phyloP scores from a whole-genome alignment of 2,113 vertebrate species.

The Tor tambroides region DNA sequence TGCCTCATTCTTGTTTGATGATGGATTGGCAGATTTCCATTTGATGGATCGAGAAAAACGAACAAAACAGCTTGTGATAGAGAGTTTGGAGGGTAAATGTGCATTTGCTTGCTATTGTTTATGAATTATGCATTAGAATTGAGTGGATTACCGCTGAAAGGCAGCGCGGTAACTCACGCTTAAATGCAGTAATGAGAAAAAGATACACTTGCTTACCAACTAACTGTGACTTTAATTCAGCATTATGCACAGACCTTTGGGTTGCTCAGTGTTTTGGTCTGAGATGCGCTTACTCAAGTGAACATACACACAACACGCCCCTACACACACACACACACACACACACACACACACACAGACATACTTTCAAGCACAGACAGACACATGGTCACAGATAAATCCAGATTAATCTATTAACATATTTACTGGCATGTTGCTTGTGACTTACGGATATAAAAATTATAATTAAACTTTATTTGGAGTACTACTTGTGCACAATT shows the following conservation, averaged over 20 bases:
- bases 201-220: neutral
- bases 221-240: neutral
- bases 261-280: conserved; percentile 6
- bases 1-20: neutral
- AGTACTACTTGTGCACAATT: no score
- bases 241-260: neutral
- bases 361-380: neutral
- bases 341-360: conserved; percentile 9
- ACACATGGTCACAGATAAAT: neutral
- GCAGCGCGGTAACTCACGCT: neutral
- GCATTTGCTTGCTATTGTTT: neutral
- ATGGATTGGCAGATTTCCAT: conserved; percentile 2
- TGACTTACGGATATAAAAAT: no score
- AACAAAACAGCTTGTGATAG: neutral
- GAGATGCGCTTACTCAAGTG: neutral
- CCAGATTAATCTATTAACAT: no score
- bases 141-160: conserved; percentile 1
- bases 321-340: neutral
- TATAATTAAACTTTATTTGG: no score
- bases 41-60: neutral
- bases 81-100: neutral
- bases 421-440: no score
- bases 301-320: neutral
- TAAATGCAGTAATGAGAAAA: neutral
- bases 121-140: conserved; percentile 22